Evolutionary conservation across 2,888 invertebrate species (phyloP).

Genomic region (Drosophila diplacantha): DNA sequence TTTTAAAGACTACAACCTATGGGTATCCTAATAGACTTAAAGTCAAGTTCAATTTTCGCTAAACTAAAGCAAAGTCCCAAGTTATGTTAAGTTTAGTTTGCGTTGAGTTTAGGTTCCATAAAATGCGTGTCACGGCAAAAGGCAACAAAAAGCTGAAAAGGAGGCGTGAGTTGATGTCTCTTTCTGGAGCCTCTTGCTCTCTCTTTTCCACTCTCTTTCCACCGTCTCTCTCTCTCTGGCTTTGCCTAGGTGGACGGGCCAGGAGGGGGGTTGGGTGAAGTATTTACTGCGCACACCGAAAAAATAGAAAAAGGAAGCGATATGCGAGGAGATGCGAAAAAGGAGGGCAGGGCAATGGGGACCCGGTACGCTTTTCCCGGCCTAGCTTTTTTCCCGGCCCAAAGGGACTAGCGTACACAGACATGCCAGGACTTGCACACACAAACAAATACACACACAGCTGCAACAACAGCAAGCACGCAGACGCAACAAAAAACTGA

Average conservation of each 20-base stretch:
- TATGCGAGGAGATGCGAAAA: conserved; percentile 33
- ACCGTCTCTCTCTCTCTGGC: conserved; percentile 5
- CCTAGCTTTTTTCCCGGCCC: conserved; percentile 41
- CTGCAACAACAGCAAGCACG: conserved; percentile 39
- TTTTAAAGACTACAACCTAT: neutral
- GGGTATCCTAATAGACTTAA: neutral
- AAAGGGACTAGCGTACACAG: conserved; percentile 18
- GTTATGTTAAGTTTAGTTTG: conserved; percentile 19
- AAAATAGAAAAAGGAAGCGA: conserved; percentile 33
- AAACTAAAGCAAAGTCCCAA: conserved; percentile 5
- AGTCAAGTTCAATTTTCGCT: conserved; percentile 13
- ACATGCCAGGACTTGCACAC: neutral
- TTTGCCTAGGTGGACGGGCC: neutral
- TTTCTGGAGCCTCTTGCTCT: conserved; percentile 12
- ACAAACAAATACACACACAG: conserved; percentile 1
- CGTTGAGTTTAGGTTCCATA: conserved; percentile 14
- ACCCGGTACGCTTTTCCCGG: conserved; percentile 38
- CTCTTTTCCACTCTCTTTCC: conserved; percentile 2
- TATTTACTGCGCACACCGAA: conserved; percentile 40
- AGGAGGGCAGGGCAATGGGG: conserved; percentile 32
- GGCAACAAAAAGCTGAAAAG: conserved; percentile 9
- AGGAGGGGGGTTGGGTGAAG: neutral
- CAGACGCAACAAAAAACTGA: conserved; percentile 40
- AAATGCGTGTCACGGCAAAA: conserved; percentile 39
- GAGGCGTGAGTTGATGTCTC: conserved; percentile 40